Conservation (phyloP, 2,888 invertebrate species). For the Spisula solida region DNA sequence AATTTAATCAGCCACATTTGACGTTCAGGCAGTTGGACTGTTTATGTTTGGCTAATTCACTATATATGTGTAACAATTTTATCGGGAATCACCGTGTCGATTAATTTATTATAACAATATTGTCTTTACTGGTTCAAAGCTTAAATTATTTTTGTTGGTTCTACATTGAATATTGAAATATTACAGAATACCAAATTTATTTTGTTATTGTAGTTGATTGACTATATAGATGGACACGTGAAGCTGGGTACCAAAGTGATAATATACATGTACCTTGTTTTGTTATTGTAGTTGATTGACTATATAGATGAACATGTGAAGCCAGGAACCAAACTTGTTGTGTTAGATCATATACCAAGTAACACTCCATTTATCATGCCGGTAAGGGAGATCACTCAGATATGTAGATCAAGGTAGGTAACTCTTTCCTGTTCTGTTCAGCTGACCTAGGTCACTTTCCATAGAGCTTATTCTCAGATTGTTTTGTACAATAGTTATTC, state of each 20-base stretch:
- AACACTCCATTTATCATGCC: conserved; percentile 86
- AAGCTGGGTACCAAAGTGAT: conserved; percentile 69
- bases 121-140: too few species aligned
- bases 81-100: too few species aligned
- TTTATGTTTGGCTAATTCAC: too few species aligned
- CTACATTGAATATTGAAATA: neutral
- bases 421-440: neutral
- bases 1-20: too few species aligned
- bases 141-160: too few species aligned
- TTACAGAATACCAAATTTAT: neutral
- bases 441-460: too few species aligned
- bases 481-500: too few species aligned
- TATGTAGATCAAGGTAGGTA: conserved; percentile 82
- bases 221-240: neutral
- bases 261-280: conserved; percentile 83
- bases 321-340: conserved; percentile 80
- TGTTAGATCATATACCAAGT: conserved; percentile 87
- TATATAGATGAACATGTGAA: conserved; percentile 71
- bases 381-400: conserved; percentile 78
- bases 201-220: conserved; percentile 76
- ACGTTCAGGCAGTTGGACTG: too few species aligned
- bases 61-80: too few species aligned
- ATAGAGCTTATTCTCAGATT: too few species aligned
- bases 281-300: conserved; percentile 77
- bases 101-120: too few species aligned